These are phyloP conservation scores for Pemphredon lugubris DNA, from an alignment of 2,888 invertebrate species.

Conservation along the genomic window DNA sequence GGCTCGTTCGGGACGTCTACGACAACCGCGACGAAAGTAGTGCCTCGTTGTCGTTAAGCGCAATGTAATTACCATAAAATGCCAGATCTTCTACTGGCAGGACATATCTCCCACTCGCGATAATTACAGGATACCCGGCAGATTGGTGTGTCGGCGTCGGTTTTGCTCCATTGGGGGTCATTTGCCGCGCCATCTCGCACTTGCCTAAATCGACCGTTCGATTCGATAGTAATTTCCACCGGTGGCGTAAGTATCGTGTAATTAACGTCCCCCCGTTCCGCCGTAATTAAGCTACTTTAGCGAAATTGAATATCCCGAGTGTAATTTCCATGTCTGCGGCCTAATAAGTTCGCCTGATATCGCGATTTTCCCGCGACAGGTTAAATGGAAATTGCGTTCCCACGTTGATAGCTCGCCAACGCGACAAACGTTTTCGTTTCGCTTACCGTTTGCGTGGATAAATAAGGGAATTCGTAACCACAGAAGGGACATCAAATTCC, in stretches of 20 bases:
- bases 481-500: no score
- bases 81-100: conserved; percentile 8
- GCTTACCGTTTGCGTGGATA: no score
- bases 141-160: conserved; percentile 53
- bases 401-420: no score
- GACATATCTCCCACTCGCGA: conserved; percentile 32
- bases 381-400: no score
- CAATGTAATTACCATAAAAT: conserved; percentile 62
- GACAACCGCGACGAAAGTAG: conserved; percentile 7
- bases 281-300: conserved; percentile 41
- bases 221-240: conserved; percentile 50
- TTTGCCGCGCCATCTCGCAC: conserved; percentile 47
- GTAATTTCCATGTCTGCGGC: not conserved
- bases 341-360: conserved; percentile 15
- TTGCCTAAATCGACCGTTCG: conserved; percentile 49
- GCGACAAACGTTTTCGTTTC: no score
- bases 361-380: conserved; percentile 13
- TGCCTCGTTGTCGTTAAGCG: not conserved
- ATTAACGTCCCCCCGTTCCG: conserved; percentile 38
- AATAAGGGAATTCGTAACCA: no score
- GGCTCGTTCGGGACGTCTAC: not conserved
- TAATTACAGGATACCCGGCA: conserved; percentile 66
- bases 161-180: conserved; percentile 57
- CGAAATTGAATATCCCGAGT: conserved; percentile 34
- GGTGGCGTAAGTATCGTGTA: conserved; percentile 42